Percentiles rank a stretch among this genome's conserved stretches.
Evolutionary conservation across 2,888 invertebrate genomes (phyloP).

Genomic region (Ctenicera cuprea): DNA sequence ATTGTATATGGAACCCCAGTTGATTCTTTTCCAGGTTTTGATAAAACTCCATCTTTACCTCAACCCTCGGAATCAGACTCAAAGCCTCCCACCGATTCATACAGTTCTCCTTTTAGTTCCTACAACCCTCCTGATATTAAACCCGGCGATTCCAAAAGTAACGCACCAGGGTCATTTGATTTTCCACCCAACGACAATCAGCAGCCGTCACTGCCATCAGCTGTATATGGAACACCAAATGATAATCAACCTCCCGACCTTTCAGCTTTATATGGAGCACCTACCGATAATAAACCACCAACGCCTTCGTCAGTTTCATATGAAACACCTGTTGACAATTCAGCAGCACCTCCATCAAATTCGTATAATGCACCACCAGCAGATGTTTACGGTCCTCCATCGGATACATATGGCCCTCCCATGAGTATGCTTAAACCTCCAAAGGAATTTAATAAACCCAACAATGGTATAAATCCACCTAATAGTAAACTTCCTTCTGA

Average conservation of each 20-base stretch:
- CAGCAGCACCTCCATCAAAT: conserved; percentile 58
- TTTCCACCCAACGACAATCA: conserved; percentile 46
- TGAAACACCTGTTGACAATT: conserved; percentile 56
- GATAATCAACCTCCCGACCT: conserved; percentile 63
- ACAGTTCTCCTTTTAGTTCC: conserved; percentile 65
- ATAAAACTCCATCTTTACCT: conserved; percentile 31
- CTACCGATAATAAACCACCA: conserved; percentile 70
- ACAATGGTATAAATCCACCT: background rate
- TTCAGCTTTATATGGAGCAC: conserved; percentile 68
- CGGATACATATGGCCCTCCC: conserved; percentile 1
- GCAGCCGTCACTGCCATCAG: conserved; percentile 64
- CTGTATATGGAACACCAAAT: conserved; percentile 64
- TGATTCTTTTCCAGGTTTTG: conserved; percentile 46
- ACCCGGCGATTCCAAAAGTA: conserved; percentile 30
- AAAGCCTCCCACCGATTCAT: conserved; percentile 59
- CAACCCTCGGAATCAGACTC: conserved; percentile 28
- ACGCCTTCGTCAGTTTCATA: conserved; percentile 68
- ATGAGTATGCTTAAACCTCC: background rate
- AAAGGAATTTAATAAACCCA: conserved; percentile 4
- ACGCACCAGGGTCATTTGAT: conserved; percentile 34
- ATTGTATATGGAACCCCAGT: conserved; percentile 56
- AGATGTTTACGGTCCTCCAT: conserved; percentile 5
- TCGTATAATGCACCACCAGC: background rate
- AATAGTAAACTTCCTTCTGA: background rate
- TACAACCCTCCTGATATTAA: conserved; percentile 63